Evolutionary conservation across 2,888 invertebrate genomes (phyloP), one percentile per base, ranked within the genome.

Genomic region (Limnephilus marmoratus): DNA sequence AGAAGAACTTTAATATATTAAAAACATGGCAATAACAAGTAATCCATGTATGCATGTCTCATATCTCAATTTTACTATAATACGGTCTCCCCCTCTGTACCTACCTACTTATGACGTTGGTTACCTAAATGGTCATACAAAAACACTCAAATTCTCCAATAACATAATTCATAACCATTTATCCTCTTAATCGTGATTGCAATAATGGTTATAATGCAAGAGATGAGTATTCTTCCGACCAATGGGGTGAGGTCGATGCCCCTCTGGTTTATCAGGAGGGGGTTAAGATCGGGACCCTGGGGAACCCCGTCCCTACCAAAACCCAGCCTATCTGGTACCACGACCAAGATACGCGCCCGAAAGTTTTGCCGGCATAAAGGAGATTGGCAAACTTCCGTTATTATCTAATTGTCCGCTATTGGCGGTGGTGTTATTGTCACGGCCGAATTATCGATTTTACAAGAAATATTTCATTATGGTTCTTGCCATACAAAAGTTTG

Each of bases 381-480:
- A 88, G 88, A 88, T 88, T 80, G 88, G 88, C 80, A 88, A 88
- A 88, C 88, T 88, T 88, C 88, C 88, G 88, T 88, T 80, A 88
- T 88, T 88, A 88, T 88, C 88, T 88, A 88, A 88, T 88, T 88
- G 88, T 88, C 88, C 88, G 88, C 68, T 88, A 88, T 88, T 80
- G 88, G 80, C 68, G 53, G 88, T 88, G 34, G 68, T 68, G 53
- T 80, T 88, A 88, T 80, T 80, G 88, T 88, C 88, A 34, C 24
- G 68, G 31, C 29, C 13, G 41, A 41, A 45, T 29, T 86, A 9
- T 49, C 34, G 88, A 68, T 41, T 68, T 88, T 88, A 88, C 37
- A 37, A 80, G 88, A 88, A 88, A 88, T 68, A 68, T 80, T 88
- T 88, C 34, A 88, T 88, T 80, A 37, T 24, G 34, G 18, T 80